These are phyloP conservation scores for Caenorhabditis sp. DNA, from an alignment of 2,888 invertebrate species.

Conservation along the genomic window DNA sequence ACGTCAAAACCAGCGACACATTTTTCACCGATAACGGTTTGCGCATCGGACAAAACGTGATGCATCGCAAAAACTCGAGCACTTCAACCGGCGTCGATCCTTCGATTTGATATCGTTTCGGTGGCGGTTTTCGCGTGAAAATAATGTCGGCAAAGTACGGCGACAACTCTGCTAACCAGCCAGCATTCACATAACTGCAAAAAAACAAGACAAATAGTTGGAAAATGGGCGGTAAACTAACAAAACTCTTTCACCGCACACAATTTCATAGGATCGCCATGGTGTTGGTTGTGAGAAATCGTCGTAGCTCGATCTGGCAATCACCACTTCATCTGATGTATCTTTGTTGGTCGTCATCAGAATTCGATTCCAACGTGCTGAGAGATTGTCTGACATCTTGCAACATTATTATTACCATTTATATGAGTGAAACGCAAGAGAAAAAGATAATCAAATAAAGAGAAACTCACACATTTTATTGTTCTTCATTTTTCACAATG, in stretches of 20 bases:
- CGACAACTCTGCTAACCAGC: slow-evolving; percentile 62
- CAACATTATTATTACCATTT: background rate
- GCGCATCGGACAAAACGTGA: slow-evolving; percentile 61
- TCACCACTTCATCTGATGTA: slow-evolving; percentile 48
- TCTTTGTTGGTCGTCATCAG: slow-evolving; percentile 32
- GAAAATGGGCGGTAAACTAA: slow-evolving; percentile 10
- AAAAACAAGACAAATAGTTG: background rate
- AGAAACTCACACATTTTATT: background rate
- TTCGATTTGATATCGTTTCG: slow-evolving; percentile 43
- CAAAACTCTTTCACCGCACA: slow-evolving; percentile 45
- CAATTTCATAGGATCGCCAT: slow-evolving; percentile 51
- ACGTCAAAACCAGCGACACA: slow-evolving; percentile 52
- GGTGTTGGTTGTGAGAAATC: slow-evolving; percentile 59
- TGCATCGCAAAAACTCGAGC: slow-evolving; percentile 60
- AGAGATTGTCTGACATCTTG: slow-evolving; percentile 44
- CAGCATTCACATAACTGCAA: slow-evolving; percentile 58
- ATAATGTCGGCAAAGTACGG: slow-evolving; percentile 54
- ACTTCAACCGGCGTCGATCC: slow-evolving; percentile 49
- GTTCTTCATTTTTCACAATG: background rate
- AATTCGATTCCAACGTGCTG: slow-evolving; percentile 38
- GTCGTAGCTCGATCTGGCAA: slow-evolving; percentile 54
- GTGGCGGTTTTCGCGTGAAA: slow-evolving; percentile 35
- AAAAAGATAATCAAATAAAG: background rate
- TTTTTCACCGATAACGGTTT: slow-evolving; percentile 57
- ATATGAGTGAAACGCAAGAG: background rate